Conservation (phyloP, 2,797 vertebrate species). For the Todus mexicanus region DNA sequence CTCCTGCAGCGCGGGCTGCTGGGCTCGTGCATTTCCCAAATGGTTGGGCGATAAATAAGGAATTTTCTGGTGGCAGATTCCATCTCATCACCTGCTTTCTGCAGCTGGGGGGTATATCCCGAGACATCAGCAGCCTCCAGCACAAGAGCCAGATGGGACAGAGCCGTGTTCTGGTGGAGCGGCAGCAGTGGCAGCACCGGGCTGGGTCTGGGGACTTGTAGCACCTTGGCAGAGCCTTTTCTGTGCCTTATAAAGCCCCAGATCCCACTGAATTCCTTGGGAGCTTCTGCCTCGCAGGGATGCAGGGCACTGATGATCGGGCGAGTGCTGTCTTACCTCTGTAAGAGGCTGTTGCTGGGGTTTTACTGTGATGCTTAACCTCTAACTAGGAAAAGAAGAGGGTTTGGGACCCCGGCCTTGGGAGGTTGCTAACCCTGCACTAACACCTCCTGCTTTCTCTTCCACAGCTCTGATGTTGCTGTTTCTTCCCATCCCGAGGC, state of each 20-base stretch:
- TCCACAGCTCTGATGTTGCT: not conserved
- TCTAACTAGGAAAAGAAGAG: not conserved
- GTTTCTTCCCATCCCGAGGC: not conserved
- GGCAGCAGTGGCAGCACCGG: fast-evolving
- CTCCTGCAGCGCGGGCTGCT: not conserved
- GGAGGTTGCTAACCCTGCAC: not conserved
- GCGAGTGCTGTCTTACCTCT: not conserved
- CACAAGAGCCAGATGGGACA: not conserved
- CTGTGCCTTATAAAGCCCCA: not conserved
- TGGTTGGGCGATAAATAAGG: not conserved
- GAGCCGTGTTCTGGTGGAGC: fast-evolving
- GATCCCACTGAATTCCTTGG: not conserved
- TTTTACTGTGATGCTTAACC: not conserved
- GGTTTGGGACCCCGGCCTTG: not conserved
- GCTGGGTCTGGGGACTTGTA: not conserved
- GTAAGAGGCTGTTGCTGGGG: not conserved
- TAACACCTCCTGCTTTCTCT: not conserved
- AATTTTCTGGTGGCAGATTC: not conserved
- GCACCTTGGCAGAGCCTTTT: not conserved
- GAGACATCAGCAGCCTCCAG: not conserved
- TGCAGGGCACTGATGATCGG: not conserved
- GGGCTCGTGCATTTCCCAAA: fast-evolving
- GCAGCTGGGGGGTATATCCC: not conserved
- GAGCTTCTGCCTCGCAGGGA: not conserved
- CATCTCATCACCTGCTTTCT: not conserved